Percentiles rank a stretch among this genome's conserved stretches.
Evolutionary conservation across 1,140 invertebrate genomes (phyloP).

Genomic region (Lordiphosa clarofinis): DNA sequence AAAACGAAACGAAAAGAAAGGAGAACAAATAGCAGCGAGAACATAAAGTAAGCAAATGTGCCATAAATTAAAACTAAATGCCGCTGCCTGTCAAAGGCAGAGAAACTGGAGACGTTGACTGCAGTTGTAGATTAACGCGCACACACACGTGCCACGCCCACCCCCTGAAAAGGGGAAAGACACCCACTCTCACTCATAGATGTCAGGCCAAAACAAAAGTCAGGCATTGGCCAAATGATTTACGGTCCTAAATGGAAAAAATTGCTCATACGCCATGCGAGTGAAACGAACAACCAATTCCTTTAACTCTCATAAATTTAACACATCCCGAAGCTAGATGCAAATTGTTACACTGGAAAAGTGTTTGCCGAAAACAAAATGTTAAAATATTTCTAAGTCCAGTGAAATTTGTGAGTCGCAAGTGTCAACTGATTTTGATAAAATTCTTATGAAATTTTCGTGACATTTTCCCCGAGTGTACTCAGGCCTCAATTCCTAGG

Average conservation of each 20-base stretch:
- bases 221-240: conserved; percentile 72
- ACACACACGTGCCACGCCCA: conserved; percentile 28
- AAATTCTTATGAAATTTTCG: not conserved
- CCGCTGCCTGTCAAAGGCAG: conserved; percentile 65
- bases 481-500: not conserved
- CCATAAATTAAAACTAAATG: conserved; percentile 78
- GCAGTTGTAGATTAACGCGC: conserved; percentile 66
- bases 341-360: conserved; percentile 6
- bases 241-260: conserved; percentile 62
- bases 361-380: no score
- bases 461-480: conserved; percentile 1
- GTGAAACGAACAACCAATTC: not conserved
- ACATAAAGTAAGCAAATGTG: conserved; percentile 56
- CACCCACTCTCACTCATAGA: conserved; percentile 44
- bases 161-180: conserved; percentile 50
- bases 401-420: no score
- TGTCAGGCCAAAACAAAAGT: conserved; percentile 55
- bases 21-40: conserved; percentile 4
- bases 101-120: conserved; percentile 45
- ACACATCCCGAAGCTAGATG: not conserved
- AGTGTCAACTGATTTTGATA: not conserved
- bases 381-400: no score
- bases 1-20: not conserved
- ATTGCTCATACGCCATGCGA: conserved; percentile 67
- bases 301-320: conserved; percentile 7